Evolutionary conservation across 2,113 vertebrate species (phyloP), one percentile per base, ranked within the genome.

Genomic region (Dicerorhinus sumatrensis): DNA sequence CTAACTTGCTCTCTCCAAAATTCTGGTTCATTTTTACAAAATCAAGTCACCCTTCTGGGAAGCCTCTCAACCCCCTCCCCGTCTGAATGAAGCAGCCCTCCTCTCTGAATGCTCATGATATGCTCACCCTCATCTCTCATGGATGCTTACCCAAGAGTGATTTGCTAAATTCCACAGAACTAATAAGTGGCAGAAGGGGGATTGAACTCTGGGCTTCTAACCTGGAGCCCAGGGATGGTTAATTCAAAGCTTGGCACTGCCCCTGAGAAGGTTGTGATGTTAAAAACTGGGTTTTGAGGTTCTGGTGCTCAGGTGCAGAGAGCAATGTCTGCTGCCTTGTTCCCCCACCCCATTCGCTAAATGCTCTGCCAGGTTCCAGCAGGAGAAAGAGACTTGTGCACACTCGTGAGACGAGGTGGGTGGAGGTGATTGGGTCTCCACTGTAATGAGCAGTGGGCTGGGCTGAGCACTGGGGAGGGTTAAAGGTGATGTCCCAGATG

Each of bases 401-500:
- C 10, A 9, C 51, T 95, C 89, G 8, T 33, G 72, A 90, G 25
- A 89, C 33, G 20, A 95, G 27, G 60, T 77, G 87, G 89, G 51
- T 58, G 75, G 62, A 96, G 89, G 93, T 88, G 93, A 98, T 63
- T 92, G 76, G 84, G 96, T 98, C 98, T 98, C 94, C 97, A 91
- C 97, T 96, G 94, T 98, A 98, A 99, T 98, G 98, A 99, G 98
- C 92, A 27, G 97, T 96, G 97, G 98, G 98, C 94, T 98, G 98
- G 97, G 70, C 96, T 94, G 97, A 79, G 94, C 85, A 9, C 97
- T 56, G 8, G 88, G 21, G 20, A 97, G 86, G 98, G 98, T 98
- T 97, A 98, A 98, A 99, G 99, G 99, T 98, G 98, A 97, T 91
- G 97, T 99, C 98, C 98, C 98, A 98, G 97, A 98, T 97, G 98